Evolutionary conservation across 2,113 vertebrate species (phyloP).

Genomic region (Corythornis madagascariensis): DNA sequence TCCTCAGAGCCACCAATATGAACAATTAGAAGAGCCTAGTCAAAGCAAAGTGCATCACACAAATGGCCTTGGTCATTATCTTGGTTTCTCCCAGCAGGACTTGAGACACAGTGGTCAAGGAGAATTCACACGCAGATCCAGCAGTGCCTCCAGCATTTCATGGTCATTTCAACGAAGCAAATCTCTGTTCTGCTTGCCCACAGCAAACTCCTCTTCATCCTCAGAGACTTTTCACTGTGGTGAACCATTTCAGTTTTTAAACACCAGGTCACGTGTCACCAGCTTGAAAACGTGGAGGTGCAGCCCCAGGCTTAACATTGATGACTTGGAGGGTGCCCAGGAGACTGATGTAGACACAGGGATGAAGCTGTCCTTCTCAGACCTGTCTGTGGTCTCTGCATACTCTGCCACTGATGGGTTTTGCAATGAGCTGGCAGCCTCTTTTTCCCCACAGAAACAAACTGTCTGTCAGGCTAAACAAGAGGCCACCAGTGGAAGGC

Average conservation of each 20-base stretch:
- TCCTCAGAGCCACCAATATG: slow-evolving; percentile 8
- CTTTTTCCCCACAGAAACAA: slow-evolving; percentile 1
- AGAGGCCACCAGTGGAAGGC: slow-evolving; percentile 44
- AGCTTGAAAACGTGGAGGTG: slow-evolving; percentile 66
- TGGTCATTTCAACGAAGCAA: slow-evolving; percentile 79
- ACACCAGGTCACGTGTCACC: not conserved
- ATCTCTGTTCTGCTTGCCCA: slow-evolving; percentile 89
- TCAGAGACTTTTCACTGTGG: slow-evolving; percentile 67
- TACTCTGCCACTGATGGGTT: slow-evolving; percentile 79
- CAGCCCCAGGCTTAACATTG: slow-evolving; percentile 79
- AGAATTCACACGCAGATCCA: slow-evolving; percentile 29
- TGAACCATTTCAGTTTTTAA: slow-evolving; percentile 51
- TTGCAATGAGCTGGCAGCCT: slow-evolving; percentile 40
- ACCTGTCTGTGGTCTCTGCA: slow-evolving; percentile 89
- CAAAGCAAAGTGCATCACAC: not conserved
- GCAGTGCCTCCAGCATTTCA: slow-evolving; percentile 46
- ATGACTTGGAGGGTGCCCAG: slow-evolving; percentile 84
- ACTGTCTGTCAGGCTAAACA: not conserved
- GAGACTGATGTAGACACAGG: slow-evolving; percentile 96
- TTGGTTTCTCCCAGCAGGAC: slow-evolving; percentile 66
- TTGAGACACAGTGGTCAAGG: slow-evolving; percentile 46
- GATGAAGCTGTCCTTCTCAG: slow-evolving; percentile 80
- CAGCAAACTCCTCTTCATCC: slow-evolving; percentile 65
- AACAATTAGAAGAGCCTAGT: slow-evolving; percentile 34
- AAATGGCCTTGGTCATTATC: not conserved